Evolutionary conservation across 2,113 vertebrate genomes (phyloP), one percentile per base, ranked within the genome.

Genomic region (Pangasianodon hypophthalmus): DNA sequence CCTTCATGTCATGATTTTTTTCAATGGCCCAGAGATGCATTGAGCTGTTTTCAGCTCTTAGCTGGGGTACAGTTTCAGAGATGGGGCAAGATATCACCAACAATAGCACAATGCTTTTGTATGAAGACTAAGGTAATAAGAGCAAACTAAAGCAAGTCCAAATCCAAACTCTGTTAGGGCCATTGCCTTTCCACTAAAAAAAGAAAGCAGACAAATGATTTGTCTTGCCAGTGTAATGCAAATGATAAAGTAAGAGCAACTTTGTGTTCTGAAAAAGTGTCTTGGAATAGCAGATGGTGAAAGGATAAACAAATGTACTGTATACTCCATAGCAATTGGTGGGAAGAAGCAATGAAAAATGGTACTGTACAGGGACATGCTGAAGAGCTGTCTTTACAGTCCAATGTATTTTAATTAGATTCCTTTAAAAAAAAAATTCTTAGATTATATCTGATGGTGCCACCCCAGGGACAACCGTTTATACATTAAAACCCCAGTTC

Each of bases 21-120:
- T 26, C 37, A 60, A 16, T 62, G 19, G 37, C 62, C 82, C 11
- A 6, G 71, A 67, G 62, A 84, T 88, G 16, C 88, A 67, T 19
- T 50, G 50, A 94, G 94, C 94, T 94, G 90, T 85, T 91, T 93
- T 92, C 93, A 90, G 86, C 81, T 95, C 94, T 94, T 94, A 95
- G 93, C 92, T 92, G 90, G 92, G 90, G 87, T 91, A 94, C 88
- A 50, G 85, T 92, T 92, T 90, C 90, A 90, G 90, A 90, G 87
- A 88, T 81, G 46, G 60, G 88, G 52, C 32, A 91, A 92, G 91
- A 91, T 90, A 89, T 81, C 32, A 91, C 73, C 83, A 90, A 91
- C 88, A 94, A 93, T 94, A 93, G 91, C 93, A 94, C 90, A 93
- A 90, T 50, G 81, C 87, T 18, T 56, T 5, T 75, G 50, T 44